These are phyloP conservation scores for Eulemur rufifrons DNA, from an alignment of 2,113 vertebrate genomes.

Conservation along the genomic window DNA sequence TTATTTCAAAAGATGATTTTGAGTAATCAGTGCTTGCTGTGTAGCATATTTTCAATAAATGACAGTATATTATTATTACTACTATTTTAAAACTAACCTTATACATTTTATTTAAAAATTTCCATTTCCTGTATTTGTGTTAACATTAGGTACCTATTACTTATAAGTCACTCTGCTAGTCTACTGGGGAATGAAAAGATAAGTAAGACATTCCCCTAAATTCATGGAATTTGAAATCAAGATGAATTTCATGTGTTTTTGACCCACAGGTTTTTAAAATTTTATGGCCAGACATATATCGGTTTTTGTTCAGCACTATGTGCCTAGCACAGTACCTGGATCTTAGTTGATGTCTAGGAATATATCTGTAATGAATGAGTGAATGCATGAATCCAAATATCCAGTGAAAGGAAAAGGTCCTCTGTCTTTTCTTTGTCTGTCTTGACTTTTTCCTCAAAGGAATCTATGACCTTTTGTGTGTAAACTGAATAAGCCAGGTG, in stretches of 20 bases:
- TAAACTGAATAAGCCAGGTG: background rate
- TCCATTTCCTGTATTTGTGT: background rate
- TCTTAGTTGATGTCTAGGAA: background rate
- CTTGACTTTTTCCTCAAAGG: background rate
- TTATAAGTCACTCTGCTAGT: background rate
- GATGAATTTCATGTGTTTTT: background rate
- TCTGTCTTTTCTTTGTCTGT: background rate
- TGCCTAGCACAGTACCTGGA: background rate
- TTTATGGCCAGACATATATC: background rate
- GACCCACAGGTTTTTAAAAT: background rate
- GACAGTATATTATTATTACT: background rate
- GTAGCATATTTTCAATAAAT: background rate
- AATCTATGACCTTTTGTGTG: background rate
- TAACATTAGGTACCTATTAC: background rate
- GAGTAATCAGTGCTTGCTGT: background rate
- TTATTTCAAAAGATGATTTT: conserved; percentile 45
- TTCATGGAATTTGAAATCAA: background rate
- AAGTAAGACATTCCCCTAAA: background rate
- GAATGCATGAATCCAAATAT: background rate
- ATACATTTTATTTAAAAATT: background rate
- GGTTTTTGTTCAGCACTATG: background rate
- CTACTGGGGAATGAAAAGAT: background rate
- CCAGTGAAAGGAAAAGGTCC: background rate
- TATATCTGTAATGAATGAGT: background rate
- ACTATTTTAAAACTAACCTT: background rate